phyloP scores from a whole-genome alignment of 2,113 vertebrate species.

The Callaeas wilsoni region DNA sequence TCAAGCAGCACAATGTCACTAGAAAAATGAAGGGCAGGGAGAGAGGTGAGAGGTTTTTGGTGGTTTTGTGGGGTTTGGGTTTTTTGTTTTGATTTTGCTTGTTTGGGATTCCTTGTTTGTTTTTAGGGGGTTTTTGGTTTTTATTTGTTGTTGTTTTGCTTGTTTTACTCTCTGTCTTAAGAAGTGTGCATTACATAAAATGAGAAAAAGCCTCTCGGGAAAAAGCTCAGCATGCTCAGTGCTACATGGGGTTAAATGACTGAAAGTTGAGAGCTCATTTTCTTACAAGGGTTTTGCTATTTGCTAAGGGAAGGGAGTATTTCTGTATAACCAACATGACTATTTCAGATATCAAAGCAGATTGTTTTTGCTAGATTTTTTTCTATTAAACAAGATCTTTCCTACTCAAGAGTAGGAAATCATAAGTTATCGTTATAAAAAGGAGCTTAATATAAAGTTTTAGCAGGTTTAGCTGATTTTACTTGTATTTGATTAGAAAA shows the following conservation, averaged over 20 bases:
- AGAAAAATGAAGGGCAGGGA: not conserved
- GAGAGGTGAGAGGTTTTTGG: not conserved
- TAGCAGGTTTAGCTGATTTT: not conserved
- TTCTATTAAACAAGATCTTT: not conserved
- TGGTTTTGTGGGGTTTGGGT: not conserved
- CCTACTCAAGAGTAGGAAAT: not conserved
- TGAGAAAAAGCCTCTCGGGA: not conserved
- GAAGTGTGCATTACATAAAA: not conserved
- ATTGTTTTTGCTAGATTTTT: not conserved
- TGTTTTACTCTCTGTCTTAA: not conserved
- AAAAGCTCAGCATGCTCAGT: not conserved
- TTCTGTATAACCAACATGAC: not conserved
- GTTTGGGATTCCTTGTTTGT: accelerated
- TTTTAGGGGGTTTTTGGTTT: not conserved
- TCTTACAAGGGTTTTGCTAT: not conserved
- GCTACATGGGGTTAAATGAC: not conserved
- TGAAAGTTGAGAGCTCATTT: not conserved
- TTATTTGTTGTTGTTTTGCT: not conserved
- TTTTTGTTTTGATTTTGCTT: not conserved
- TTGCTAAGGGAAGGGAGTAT: not conserved
- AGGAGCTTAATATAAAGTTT: not conserved
- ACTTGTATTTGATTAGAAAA: not conserved
- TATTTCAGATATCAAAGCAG: not conserved
- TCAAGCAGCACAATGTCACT: not conserved
- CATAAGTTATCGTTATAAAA: not conserved